Base-by-base conservation (phyloP, 1,140 invertebrate species). In the Drosophila pectinifera region DNA sequence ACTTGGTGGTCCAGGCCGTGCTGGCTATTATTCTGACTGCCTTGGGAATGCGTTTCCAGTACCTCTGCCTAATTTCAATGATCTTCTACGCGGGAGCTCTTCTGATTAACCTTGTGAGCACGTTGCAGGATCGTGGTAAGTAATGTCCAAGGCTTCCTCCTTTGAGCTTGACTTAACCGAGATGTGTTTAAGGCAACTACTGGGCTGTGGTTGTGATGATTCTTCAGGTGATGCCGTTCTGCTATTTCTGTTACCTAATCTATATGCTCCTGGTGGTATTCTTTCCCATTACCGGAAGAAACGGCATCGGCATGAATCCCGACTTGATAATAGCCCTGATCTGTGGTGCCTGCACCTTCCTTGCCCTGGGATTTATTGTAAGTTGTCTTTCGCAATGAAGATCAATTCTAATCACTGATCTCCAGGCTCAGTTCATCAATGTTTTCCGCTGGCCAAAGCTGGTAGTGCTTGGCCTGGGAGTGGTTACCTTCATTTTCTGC, bases 231-330 rank as follows among this genome's bases (percentile, higher is more conserved):
- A 26, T 92, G n/a, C 89, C 91, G 24, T 92, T 93, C 46, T 90
- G 94, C 36, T 94, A 94, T 51, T 92, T 96, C 51, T 95, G 95
- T 8, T 95, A 88, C 38, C 14, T 96, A 24, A 93, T 95, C 2
- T 94, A 96, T 74, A 93, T 93, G 28, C 94, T 95, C 56, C 96
- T 96, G 58, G 93, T 95, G 28, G 90, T 94, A 26, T 93, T 95
- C 74, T 93, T 96, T 41, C 95, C 95, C 4, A 94, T 96, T 43
- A 94, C 94, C 82, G 95, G 95, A n/a, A 86, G 95, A 10, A 92
- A 93, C 8, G 95, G 95, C 7, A 93, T 93, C n/a, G 80, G 92
- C 18, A 90, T 93, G 10, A 94, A 94, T 85, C 94, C 95, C 4
- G 95, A 96, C 83, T 41, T 95, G 3, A 76, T 94, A 26, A 92